Base-by-base conservation (phyloP, 2,888 invertebrate genomes). In the Ormyrus labotus region DNA sequence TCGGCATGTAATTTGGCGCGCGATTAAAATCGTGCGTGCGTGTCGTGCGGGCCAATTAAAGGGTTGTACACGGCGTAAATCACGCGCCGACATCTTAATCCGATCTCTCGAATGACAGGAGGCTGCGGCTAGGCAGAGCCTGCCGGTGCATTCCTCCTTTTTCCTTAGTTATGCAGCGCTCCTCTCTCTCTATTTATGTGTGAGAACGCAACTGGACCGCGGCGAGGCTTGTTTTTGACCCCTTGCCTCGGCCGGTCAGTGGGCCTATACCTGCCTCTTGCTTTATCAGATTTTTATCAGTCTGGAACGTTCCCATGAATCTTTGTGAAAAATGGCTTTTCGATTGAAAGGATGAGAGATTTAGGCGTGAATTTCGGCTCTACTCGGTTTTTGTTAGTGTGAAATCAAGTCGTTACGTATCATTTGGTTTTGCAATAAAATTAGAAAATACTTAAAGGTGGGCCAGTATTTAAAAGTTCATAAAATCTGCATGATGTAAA, bases 21-120 rank as follows among this genome's bases (percentile, higher is more conserved):
- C 60, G 78, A 79, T 79, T 63, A 79, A 13, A 57, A 79, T 79
- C 78, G 10, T 47, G 48, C 9, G 55, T 47, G 51, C 55, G 72
- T 50, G 55, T 73, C 67, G 58, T 13, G 53, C 58, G 48, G 60
- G 73, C 81, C 81, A 81, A 81, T 81, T 81, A 81, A 78, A 69
- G 78, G 81, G 73, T 11, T 63, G 65, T 63, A 65, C 74, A 50
- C 0, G 13, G 70, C 74, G 70, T 81, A 81, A 81, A 81, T 81
- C 81, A 78, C 60, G 3, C 11, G 67, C 73, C 58, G 58, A 78
- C 78, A 81, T 81, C 81, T 81, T 78, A 81, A 81, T 81, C 71
- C 81, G 78, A 81, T 81, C 78, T 34, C 34, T 81, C 73, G 61
- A 63, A 74, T 69, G 78, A 79, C 73, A 72, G 73, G 8, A 13